Evolutionary conservation across 2,113 vertebrate species (phyloP).

Genomic region (Oryzias curvinotus): DNA sequence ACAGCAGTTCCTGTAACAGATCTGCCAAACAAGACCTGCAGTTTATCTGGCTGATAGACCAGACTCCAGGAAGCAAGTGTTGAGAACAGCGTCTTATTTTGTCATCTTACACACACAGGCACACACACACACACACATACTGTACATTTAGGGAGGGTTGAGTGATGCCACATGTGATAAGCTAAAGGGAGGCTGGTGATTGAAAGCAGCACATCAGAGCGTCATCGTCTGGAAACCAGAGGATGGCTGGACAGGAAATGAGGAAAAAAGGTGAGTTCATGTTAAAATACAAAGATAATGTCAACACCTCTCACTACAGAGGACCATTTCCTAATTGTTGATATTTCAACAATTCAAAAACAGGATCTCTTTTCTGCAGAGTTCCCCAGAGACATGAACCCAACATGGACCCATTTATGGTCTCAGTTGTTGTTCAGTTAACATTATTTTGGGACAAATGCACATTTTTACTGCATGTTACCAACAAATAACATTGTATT

Average conservation of each 20-base stretch:
- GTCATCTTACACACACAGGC: constrained; percentile 23
- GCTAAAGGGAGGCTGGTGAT: constrained; percentile 31
- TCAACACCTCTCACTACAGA: too few relatives aligned
- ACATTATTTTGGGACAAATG: too few relatives aligned
- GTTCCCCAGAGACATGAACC: too few relatives aligned
- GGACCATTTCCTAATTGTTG: too few relatives aligned
- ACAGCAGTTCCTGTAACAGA: constrained; percentile 54
- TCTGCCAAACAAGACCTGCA: constrained; percentile 66
- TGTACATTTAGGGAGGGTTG: background rate
- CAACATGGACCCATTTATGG: too few relatives aligned
- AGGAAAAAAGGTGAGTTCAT: background rate
- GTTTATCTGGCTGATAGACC: constrained; percentile 68
- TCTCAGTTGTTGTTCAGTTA: too few relatives aligned
- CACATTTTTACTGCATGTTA: too few relatives aligned
- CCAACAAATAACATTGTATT: too few relatives aligned
- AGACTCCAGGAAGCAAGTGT: constrained; percentile 66
- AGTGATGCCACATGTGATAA: constrained; percentile 34
- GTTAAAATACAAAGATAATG: too few relatives aligned
- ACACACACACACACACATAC: constrained; percentile 17
- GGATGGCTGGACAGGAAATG: background rate
- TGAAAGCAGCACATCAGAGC: constrained; percentile 31
- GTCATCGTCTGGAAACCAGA: constrained; percentile 21
- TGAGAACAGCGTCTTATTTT: constrained; percentile 46
- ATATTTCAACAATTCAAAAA: too few relatives aligned
- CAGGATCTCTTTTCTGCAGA: too few relatives aligned